Evolutionary conservation across 2,797 vertebrate species (phyloP), one percentile per base, ranked within the genome.

Genomic region (Gobio occitaniae): DNA sequence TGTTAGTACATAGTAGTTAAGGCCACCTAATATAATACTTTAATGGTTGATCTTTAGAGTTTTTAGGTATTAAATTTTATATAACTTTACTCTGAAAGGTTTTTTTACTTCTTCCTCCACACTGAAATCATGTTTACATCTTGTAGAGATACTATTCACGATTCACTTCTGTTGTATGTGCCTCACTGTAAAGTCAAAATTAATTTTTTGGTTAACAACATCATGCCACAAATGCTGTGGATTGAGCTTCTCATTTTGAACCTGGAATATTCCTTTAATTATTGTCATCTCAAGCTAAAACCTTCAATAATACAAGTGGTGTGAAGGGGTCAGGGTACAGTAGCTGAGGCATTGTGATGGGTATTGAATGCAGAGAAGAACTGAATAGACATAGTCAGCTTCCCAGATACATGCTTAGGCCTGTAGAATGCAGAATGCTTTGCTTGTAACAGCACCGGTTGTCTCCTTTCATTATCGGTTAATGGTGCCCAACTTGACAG

Each of bases 401-500:
- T 95, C 95, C 95, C 93, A 95, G 95, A 95, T 96, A 94, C 95
- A 92, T 96, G 96, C 95, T 96, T 92, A 94, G 97, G 96, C 97
- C 96, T 96, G 96, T 95, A 95, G 95, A 96, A 94, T 93, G 93
- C 89, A 61, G 95, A 96, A 95, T 93, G 96, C 96, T 96, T 95
- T 94, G 93, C 97, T 96, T 96, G 95, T 96, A 96, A 96, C 97
- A 93, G 95, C 96, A 95, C 96, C 95, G 96, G 94, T 96, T 96
- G 96, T 98, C 96, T 98, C 95, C 94, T 97, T 97, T 98, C 97
- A 97, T 98, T 98, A 97, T 97, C 95, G 94, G 95, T 96, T 99
- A 98, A 97, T 97, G 96, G 97, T 95, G 96, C 96, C 97, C 97
- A 94, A 96, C 95, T 95, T 98, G 97, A 97, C 97, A 96, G 95